Conservation (phyloP, 2,113 vertebrate species). For the Lagopus muta region DNA sequence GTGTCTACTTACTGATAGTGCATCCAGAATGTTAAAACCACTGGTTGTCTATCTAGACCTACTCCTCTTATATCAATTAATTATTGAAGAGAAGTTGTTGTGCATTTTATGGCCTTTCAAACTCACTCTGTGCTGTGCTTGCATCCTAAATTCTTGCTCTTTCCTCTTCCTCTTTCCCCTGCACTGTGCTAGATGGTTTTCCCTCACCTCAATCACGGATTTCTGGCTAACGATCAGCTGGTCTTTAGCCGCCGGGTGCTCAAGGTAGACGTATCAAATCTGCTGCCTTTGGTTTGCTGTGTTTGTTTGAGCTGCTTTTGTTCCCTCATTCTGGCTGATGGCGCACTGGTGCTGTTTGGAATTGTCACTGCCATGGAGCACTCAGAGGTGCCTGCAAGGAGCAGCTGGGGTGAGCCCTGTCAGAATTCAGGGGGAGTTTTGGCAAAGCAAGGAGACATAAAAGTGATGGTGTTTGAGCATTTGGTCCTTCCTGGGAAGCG, state of each 20-base stretch:
- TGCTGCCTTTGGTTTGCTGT: slow-evolving; percentile 46
- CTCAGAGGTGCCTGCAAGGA: neutral
- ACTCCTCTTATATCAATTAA: neutral
- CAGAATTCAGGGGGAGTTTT: neutral
- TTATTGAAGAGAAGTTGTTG: neutral
- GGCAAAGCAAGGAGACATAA: neutral
- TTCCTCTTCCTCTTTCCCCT: slow-evolving; percentile 27
- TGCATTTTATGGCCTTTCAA: neutral
- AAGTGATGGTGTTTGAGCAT: neutral
- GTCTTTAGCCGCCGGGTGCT: slow-evolving; percentile 86
- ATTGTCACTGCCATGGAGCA: accelerated
- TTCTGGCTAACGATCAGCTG: slow-evolving; percentile 87
- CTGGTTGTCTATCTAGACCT: neutral
- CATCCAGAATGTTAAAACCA: neutral
- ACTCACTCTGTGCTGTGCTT: neutral
- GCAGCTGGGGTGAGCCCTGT: accelerated
- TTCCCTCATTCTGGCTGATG: neutral
- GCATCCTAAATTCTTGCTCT: slow-evolving; percentile 32
- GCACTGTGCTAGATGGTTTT: slow-evolving; percentile 88
- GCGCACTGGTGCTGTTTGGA: neutral
- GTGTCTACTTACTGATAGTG: neutral
- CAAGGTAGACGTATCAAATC: slow-evolving; percentile 84
- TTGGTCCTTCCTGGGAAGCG: neutral
- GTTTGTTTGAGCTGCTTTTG: slow-evolving; percentile 1
- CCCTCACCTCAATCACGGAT: slow-evolving; percentile 86